Evolutionary conservation across 2,113 vertebrate species (phyloP), one percentile per base, ranked within the genome.

Genomic region (Sporophila hypoxantha): DNA sequence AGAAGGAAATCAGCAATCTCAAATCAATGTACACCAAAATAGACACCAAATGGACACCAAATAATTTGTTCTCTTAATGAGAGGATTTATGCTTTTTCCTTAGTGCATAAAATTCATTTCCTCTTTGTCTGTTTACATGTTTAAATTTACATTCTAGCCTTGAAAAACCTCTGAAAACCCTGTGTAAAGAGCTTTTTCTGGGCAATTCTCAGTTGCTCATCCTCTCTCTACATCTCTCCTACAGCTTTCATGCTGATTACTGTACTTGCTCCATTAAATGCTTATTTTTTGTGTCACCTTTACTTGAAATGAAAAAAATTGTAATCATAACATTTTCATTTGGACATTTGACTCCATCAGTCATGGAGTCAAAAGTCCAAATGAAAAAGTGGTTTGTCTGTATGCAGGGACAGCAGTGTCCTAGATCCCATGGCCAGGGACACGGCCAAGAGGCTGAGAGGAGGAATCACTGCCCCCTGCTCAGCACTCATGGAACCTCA

Each of bases 391-490:
- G 15, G 7, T 69, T 65, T 88, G 8, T 59, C 52, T 3, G 0
- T 60, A 9, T 44, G 41, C 22, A 71, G 32, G 22, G 29, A 52
- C 27, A 74, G 42, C 37, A 57, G 10, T 12, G 15, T 32, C 47
- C 21, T 30, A 9, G 37, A 17, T 13, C 23, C 46, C 27, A 27
- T 6, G 21, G 30, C 6, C 18, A 75, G 44, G 18, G 25, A 2
- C 39, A 37, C 0, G 0, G 18, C n/a, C 36, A 50, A 41, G 53
- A 34, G 16, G 14, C 0, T 1, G 23, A 52, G 30, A 46, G 36
- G 44, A 64, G n/a, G 44, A 37, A 61, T 32, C 12, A 8, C 0
- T 8, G 19, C 3, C 13, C n/a, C 59, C 49, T 41, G 12, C 26
- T 60, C 4, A 21, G n/a, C 27, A 1, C 55, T 47, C 6, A 13